These are phyloP conservation scores for Eulemur rufifrons DNA, from an alignment of 2,113 vertebrate genomes.

Conservation along the genomic window DNA sequence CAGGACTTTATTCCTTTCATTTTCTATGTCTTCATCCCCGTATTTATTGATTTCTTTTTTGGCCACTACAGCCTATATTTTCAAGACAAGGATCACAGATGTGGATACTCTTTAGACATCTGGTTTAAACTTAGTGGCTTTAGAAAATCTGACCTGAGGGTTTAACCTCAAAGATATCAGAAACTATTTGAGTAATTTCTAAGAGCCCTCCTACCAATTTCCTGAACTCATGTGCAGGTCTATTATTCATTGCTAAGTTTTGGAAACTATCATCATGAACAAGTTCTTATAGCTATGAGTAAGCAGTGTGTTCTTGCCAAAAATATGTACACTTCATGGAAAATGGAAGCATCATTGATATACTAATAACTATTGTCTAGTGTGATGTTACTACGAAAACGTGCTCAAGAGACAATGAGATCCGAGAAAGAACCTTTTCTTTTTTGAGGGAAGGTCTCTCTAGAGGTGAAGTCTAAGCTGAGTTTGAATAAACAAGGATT, in stretches of 20 bases:
- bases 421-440: no score
- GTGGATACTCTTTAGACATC: neutral
- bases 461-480: no score
- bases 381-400: neutral
- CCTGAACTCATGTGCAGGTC: neutral
- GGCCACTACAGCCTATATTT: conserved; percentile 8
- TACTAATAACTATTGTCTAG: neutral
- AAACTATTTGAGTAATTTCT: neutral
- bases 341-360: neutral
- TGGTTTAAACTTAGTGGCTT: neutral
- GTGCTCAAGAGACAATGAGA: neutral
- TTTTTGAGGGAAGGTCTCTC: no score
- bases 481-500: no score
- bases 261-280: neutral
- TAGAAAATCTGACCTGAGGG: neutral
- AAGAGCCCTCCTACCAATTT: neutral
- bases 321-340: neutral
- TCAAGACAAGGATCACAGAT: conserved; percentile 10
- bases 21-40: conserved; percentile 24
- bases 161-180: neutral
- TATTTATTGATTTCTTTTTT: neutral
- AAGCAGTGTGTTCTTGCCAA: neutral
- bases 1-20: neutral
- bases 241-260: neutral
- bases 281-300: neutral